These are phyloP conservation scores for Heliconius eleuchia DNA, from an alignment of 1,140 invertebrate species.

Conservation along the genomic window DNA sequence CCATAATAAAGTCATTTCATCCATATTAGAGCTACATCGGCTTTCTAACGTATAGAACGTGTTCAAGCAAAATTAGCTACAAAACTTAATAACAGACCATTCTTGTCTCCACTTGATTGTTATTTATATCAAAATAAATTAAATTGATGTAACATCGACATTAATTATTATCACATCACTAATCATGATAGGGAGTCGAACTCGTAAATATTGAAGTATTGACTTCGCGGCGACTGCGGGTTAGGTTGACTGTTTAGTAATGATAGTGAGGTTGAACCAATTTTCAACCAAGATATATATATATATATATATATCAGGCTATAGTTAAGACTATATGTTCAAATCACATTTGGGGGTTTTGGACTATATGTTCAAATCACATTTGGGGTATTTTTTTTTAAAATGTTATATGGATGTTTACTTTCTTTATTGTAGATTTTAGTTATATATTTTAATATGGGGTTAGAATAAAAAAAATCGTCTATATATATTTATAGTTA, in stretches of 20 bases:
- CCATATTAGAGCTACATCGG: too few species aligned
- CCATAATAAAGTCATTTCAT: too few species aligned
- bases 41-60: too few species aligned
- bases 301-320: background rate
- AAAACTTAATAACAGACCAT: background rate
- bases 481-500: too few species aligned
- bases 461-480: too few species aligned
- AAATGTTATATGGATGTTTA: too few species aligned
- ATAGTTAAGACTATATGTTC: background rate
- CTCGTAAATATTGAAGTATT: slow-evolving; percentile 74
- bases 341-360: background rate
- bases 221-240: slow-evolving; percentile 50
- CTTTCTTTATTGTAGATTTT: too few species aligned
- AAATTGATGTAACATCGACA: background rate
- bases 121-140: background rate
- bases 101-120: background rate
- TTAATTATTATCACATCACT: slow-evolving; percentile 37
- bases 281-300: slow-evolving; percentile 6
- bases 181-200: slow-evolving; percentile 37
- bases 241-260: slow-evolving; percentile 58
- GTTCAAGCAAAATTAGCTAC: too few species aligned
- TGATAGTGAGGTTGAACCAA: slow-evolving; percentile 47
- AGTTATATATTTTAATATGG: too few species aligned
- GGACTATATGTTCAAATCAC: background rate
- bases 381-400: too few species aligned